phyloP scores from a whole-genome alignment of 2,888 invertebrate genomes.

The Rotaria macrura region DNA sequence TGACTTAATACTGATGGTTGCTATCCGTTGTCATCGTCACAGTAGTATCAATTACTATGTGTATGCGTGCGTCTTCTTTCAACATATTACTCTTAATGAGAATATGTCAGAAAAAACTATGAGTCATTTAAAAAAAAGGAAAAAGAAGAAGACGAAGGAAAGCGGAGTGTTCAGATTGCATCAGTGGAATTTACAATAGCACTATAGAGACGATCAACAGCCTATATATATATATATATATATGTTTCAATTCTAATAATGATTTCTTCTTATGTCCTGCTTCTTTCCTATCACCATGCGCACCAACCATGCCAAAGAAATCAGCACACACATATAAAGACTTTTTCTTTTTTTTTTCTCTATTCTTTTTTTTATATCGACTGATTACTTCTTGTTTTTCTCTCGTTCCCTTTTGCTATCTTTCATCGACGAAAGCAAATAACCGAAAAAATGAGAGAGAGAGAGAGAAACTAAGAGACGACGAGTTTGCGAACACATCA shows the following conservation, averaged over 20 bases:
- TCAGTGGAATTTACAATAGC: neutral
- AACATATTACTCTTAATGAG: neutral
- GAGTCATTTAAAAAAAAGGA: neutral
- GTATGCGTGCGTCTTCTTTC: neutral
- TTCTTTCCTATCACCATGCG: neutral
- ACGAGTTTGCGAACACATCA: conserved; percentile 12
- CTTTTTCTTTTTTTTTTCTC: neutral
- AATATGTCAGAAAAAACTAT: neutral
- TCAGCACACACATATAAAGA: neutral
- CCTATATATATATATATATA: no score
- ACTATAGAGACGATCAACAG: neutral
- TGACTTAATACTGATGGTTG: neutral
- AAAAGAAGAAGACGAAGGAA: neutral
- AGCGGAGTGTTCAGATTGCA: neutral
- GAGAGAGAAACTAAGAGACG: neutral
- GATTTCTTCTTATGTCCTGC: neutral
- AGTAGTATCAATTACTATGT: neutral
- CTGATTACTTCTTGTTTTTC: neutral
- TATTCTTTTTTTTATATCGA: neutral
- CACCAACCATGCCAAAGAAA: neutral
- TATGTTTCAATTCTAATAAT: neutral
- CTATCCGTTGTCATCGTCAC: neutral
- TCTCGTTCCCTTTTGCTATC: neutral
- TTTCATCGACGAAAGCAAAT: neutral
- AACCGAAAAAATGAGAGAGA: neutral